These are phyloP conservation scores for Steinernema feltiae DNA, from an alignment of 1,140 invertebrate species.

Conservation along the genomic window DNA sequence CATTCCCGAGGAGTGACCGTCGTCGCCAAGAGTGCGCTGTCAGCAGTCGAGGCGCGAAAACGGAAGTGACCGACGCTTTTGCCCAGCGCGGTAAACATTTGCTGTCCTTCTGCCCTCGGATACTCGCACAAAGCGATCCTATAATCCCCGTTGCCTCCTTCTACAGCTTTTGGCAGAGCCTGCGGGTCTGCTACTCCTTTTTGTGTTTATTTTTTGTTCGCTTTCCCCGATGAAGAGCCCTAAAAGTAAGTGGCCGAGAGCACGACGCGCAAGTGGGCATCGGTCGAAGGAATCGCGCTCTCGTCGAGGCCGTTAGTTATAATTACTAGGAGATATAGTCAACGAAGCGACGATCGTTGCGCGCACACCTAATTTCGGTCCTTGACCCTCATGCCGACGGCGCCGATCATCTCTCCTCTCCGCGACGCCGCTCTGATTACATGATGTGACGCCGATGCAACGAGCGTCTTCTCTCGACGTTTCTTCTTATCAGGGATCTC, in stretches of 20 bases:
- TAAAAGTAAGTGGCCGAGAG: not conserved
- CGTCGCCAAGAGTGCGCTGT: not conserved
- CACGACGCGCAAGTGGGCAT: not conserved
- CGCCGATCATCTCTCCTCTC: not conserved
- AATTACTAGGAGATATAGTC: conserved; percentile 14
- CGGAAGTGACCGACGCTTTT: conserved; percentile 4
- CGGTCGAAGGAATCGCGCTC: not conserved
- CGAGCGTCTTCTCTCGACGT: not conserved
- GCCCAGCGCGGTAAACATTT: not conserved
- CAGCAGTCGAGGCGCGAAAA: conserved; percentile 7
- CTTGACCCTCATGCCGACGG: conserved; percentile 5
- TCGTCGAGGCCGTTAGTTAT: not conserved
- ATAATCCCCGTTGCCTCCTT: no score
- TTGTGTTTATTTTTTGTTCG: not conserved
- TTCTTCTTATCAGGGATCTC: conserved; percentile 3
- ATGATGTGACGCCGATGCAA: not conserved
- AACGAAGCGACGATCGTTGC: conserved; percentile 4
- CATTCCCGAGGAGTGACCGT: not conserved
- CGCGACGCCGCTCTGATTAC: conserved; percentile 6
- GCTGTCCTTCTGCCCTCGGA: not conserved
- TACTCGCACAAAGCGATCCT: no score
- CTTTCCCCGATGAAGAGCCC: not conserved
- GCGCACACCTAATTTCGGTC: conserved; percentile 9
- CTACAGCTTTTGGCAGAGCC: no score
- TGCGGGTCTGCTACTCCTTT: not conserved